phyloP scores from a whole-genome alignment of 2,797 vertebrate genomes.

The Anisognathus igniventris region DNA sequence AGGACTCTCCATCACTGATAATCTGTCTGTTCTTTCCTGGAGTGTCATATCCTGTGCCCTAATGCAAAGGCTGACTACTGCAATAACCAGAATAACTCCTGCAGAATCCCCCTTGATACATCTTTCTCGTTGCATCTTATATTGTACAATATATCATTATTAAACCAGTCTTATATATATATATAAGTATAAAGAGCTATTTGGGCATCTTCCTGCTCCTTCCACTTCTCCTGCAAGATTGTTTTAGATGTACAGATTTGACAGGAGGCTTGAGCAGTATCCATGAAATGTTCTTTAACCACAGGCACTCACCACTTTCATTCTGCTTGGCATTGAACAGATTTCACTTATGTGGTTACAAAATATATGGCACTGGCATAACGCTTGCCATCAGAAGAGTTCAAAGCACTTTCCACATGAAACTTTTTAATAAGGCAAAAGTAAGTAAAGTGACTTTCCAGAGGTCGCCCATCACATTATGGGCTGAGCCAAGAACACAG shows the following conservation, averaged over 20 bases:
- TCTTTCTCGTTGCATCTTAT: neutral
- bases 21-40: neutral
- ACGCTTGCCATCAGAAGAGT: neutral
- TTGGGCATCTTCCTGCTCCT: neutral
- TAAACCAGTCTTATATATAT: neutral
- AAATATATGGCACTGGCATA: neutral
- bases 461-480: neutral
- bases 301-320: neutral
- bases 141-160: neutral
- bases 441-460: constrained; percentile 28
- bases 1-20: neutral
- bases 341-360: neutral
- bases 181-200: neutral
- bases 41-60: neutral
- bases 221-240: neutral
- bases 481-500: constrained; percentile 6
- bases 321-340: neutral
- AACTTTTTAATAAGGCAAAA: constrained; percentile 24
- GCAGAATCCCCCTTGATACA: neutral
- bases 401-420: neutral
- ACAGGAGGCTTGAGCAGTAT: neutral
- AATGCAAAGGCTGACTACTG: neutral
- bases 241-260: neutral
- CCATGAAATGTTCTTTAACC: neutral
- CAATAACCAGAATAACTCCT: neutral